A percentile compares a stretch with the other conserved stretches of the same genome.
phyloP scores from a whole-genome alignment of 2,888 invertebrate genomes.

The Drosophila anceps region DNA sequence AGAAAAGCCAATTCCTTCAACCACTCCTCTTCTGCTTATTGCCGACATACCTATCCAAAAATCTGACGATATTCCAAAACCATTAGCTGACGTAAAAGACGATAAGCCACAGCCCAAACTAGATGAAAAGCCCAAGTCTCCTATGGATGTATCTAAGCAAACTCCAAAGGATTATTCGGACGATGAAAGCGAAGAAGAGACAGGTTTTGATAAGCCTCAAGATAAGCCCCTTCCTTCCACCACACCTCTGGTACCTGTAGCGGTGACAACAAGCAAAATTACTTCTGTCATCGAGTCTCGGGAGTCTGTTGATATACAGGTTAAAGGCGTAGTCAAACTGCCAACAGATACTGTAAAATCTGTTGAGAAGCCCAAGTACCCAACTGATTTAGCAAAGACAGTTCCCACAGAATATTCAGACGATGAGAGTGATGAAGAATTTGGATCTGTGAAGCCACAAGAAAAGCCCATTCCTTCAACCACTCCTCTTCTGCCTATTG shows the following conservation, averaged over 20 bases:
- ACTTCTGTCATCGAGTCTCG: neutral
- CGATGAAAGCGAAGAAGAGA: neutral
- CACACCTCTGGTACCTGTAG: neutral
- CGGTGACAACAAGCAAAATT: neutral
- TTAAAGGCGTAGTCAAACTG: neutral
- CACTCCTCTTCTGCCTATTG: no score
- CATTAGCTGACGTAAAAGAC: neutral
- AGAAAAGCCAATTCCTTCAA: neutral
- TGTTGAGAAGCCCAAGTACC: neutral
- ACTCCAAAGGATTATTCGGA: neutral
- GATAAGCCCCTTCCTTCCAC: neutral
- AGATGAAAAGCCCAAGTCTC: neutral
- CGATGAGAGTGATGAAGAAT: no score
- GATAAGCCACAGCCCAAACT: neutral
- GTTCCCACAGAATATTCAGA: no score
- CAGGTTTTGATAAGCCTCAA: neutral
- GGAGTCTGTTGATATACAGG: neutral
- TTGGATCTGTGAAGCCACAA: no score
- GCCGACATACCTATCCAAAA: neutral
- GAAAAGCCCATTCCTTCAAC: no score
- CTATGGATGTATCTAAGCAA: neutral
- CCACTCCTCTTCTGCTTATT: neutral
- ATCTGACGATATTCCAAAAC: neutral
- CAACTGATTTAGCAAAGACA: neutral
- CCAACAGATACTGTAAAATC: neutral